Evolutionary conservation across 2,113 vertebrate species (phyloP), one percentile per base, ranked within the genome.

Genomic region (Otolemur garnettii): DNA sequence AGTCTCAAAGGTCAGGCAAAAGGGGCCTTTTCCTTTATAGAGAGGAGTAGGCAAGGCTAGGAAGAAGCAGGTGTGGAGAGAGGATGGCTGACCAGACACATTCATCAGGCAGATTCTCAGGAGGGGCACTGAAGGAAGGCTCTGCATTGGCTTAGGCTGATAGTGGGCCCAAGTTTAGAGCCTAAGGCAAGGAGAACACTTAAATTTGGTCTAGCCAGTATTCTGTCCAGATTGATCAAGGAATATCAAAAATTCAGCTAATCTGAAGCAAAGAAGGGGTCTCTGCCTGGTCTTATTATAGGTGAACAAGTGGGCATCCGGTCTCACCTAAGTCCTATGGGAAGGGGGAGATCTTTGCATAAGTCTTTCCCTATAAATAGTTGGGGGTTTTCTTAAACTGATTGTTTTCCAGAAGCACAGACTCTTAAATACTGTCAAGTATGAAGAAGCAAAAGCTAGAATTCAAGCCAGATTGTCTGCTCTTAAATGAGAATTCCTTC

Each of bases 41-140:
- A 50, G 10, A 83, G 38, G 5, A 53, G 8, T 4, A 35, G 50
- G 86, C 17, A 66, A n/a, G n/a, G 71, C 35, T n/a, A 22, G 17
- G 38, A 13, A 53, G 57, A 28, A 57, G 55, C 28, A 66, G 50
- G 45, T 14, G 22, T 38, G 22, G 66, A 12, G 78, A 84, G 21
- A 0, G 21, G n/a, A 45, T 60, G 7, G 77, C 0, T 38, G 59
- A 30, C 68, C 0, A 11, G 74, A 42, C 6, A 28, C 2, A n/a
- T 4, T 12, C 4, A n/a, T 13, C 1, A 18, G 17, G 3, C 22
- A n/a, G 59, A 66, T 33, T 88, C 69, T 26, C 15, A 42, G 53
- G 35, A 72, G 45, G 50, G 30, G 38, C 18, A 24, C 15, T 5
- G 11, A 13, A 30, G 22, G 71, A 74, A 7, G 79, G 17, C 6